These are phyloP conservation scores for Oreonectes daqikongensis DNA, from an alignment of 2,797 vertebrate species.

Conservation along the genomic window DNA sequence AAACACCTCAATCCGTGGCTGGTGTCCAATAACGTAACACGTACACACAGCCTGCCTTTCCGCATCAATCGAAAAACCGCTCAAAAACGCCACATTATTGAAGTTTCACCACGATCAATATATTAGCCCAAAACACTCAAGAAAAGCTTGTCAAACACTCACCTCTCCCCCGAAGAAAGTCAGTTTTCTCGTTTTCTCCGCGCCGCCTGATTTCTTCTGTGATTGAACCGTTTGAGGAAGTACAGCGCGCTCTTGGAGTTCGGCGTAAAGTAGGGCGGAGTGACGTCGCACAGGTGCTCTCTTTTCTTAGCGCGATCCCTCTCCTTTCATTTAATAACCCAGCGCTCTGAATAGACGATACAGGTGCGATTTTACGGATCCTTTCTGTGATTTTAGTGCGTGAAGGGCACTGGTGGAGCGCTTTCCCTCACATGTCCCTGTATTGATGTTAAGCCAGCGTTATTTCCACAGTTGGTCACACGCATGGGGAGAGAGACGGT, in stretches of 20 bases:
- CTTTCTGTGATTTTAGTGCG: neutral
- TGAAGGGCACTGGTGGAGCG: constrained; percentile 1
- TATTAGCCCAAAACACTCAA: neutral
- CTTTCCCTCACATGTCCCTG: neutral
- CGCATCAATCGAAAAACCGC: constrained; percentile 4
- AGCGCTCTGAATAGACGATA: neutral
- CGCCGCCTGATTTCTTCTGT: constrained; percentile 8
- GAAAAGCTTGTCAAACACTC: neutral
- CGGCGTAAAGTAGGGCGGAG: constrained; percentile 62
- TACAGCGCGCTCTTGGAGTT: constrained; percentile 63
- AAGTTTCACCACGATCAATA: neutral
- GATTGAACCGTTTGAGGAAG: constrained; percentile 77
- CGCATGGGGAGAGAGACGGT: neutral
- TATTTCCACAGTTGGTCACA: constrained; percentile 2
- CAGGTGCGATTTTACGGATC: neutral
- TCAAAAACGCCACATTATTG: neutral
- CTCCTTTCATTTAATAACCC: constrained; percentile 30
- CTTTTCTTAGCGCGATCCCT: constrained; percentile 2
- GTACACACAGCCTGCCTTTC: neutral
- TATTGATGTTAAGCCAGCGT: constrained; percentile 15
- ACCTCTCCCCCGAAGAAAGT: constrained; percentile 37
- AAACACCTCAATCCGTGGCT: neutral
- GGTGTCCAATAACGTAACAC: neutral
- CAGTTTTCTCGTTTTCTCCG: neutral
- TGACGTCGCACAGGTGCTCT: constrained; percentile 71